phyloP scores from a whole-genome alignment of 2,888 invertebrate species.

The Lissonota sp. region DNA sequence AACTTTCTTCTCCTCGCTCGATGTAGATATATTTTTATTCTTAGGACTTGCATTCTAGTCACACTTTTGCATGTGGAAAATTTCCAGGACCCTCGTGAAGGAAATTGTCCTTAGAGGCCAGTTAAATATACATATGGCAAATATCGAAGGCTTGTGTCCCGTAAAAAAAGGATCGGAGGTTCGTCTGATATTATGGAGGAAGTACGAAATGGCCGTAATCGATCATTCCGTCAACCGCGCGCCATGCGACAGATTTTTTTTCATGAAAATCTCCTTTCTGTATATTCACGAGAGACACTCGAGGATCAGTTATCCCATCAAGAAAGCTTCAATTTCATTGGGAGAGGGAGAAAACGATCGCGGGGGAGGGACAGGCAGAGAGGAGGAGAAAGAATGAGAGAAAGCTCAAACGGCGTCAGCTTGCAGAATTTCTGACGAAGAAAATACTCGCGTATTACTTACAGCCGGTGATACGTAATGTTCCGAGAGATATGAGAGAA shows the following conservation, averaged over 20 bases:
- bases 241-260: conserved; percentile 7
- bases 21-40: no score
- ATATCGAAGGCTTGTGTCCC: neutral
- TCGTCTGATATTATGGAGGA: conserved; percentile 17
- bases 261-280: conserved; percentile 9
- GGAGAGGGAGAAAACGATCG: neutral
- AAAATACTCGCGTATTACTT: conserved; percentile 53
- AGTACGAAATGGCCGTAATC: conserved; percentile 20
- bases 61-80: no score
- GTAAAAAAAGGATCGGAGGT: conserved; percentile 9
- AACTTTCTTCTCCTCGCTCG: no score
- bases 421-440: conserved; percentile 60
- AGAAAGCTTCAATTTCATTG: conserved; percentile 40
- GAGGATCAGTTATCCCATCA: conserved; percentile 49
- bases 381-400: conserved; percentile 25
- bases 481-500: conserved; percentile 24
- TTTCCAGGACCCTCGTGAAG: no score
- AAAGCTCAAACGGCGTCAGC: conserved; percentile 58
- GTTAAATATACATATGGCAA: conserved; percentile 12
- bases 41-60: no score
- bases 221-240: conserved; percentile 29
- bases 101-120: no score
- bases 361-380: neutral
- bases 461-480: neutral
- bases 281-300: conserved; percentile 43